A percentile compares a stretch with the other conserved stretches of the same genome.
Conservation (phyloP, 2,113 vertebrate genomes). For the Grallaria varia region DNA sequence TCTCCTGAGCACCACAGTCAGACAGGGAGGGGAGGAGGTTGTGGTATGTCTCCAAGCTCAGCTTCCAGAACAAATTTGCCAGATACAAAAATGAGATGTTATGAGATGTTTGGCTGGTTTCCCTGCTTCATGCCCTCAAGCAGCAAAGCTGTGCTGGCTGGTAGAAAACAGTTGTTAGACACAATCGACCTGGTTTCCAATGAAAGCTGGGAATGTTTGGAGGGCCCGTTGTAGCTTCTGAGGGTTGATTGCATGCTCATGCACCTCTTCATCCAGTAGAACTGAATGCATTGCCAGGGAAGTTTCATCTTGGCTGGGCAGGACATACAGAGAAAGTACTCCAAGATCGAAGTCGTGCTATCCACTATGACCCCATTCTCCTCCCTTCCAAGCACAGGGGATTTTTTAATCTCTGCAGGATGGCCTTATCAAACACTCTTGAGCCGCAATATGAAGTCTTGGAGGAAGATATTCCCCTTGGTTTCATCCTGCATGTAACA, state of each 20-base stretch:
- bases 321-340: not conserved
- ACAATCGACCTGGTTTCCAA: not conserved
- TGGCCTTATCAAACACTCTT: not conserved
- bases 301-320: not conserved
- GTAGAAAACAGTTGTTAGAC: not conserved
- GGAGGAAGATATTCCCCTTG: not conserved
- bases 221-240: not conserved
- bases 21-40: not conserved
- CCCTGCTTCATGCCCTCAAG: not conserved
- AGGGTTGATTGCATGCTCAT: not conserved
- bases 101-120: not conserved
- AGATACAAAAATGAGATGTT: conserved; percentile 12
- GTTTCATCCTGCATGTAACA: not conserved
- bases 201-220: not conserved
- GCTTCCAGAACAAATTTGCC: not conserved
- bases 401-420: not conserved
- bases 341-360: not conserved
- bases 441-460: not conserved
- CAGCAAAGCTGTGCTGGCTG: not conserved
- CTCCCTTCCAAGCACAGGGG: not conserved
- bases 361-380: not conserved
- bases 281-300: not conserved
- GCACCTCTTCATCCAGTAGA: not conserved
- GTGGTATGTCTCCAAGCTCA: conserved; percentile 23
- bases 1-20: not conserved